These are phyloP conservation scores for Drosophila ficusphila DNA, from an alignment of 1,140 invertebrate genomes.

Conservation along the genomic window DNA sequence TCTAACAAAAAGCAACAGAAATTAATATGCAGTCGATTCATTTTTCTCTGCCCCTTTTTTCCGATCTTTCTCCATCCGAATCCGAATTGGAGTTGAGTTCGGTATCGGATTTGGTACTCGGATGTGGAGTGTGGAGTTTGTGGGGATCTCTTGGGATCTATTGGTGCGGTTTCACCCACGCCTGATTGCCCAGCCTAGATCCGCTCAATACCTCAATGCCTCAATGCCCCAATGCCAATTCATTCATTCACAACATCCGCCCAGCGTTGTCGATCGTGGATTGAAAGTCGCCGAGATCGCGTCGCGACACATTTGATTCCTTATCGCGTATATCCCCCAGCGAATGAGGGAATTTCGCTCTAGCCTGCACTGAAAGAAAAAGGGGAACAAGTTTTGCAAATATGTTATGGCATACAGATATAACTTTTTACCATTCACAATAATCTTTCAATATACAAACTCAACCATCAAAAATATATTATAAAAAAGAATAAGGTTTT, in stretches of 20 bases:
- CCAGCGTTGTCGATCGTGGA: conserved; percentile 24
- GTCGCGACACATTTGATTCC: conserved; percentile 45
- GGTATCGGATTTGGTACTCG: conserved; percentile 1
- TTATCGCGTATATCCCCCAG: conserved; percentile 33
- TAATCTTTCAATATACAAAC: too few species aligned
- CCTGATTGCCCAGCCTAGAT: conserved; percentile 17
- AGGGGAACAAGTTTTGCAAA: neutral
- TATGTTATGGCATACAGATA: neutral
- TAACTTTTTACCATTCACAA: too few species aligned
- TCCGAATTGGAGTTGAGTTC: neutral
- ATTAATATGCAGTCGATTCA: conserved; percentile 76
- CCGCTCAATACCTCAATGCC: conserved; percentile 4
- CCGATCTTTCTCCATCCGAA: conserved; percentile 12
- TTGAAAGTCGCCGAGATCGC: conserved; percentile 45
- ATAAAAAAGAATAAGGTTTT: too few species aligned
- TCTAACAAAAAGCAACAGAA: conserved; percentile 24
- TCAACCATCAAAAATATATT: too few species aligned
- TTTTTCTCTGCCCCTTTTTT: conserved; percentile 25
- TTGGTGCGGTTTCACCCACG: conserved; percentile 22
- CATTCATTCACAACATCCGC: conserved; percentile 52
- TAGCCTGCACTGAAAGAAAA: conserved; percentile 20
- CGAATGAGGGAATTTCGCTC: conserved; percentile 26
- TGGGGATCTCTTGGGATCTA: conserved; percentile 6
- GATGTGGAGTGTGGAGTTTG: conserved; percentile 5
- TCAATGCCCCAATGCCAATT: conserved; percentile 41